Evolutionary conservation across 1,140 invertebrate genomes (phyloP).

Genomic region (Protaetia brevitarsis): DNA sequence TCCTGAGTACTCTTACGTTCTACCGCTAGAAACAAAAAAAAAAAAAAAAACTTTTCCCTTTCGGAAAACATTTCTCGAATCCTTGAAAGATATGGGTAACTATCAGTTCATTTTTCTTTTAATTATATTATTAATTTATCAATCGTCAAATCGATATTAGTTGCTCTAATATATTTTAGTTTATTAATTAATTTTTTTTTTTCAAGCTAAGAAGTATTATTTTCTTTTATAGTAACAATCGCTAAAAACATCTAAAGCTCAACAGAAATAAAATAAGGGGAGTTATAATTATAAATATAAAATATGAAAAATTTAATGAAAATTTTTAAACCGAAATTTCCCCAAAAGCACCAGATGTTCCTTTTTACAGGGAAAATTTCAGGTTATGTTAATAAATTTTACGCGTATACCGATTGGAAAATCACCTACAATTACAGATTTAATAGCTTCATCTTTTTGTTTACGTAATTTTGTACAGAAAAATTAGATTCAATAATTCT

Average conservation of each 20-base stretch:
- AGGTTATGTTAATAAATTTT: background rate
- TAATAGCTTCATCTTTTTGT: too few relatives aligned
- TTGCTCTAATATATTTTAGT: too few relatives aligned
- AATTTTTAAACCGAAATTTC: background rate
- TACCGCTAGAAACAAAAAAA: background rate
- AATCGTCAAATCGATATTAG: too few relatives aligned
- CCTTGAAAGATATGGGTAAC: slow-evolving; percentile 3
- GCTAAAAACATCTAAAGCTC: slow-evolving; percentile 8
- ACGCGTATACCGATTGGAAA: background rate
- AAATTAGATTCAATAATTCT: too few relatives aligned
- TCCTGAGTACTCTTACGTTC: background rate
- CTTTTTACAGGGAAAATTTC: slow-evolving; percentile 5
- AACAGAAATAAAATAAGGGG: slow-evolving; percentile 13
- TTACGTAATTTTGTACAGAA: too few relatives aligned
- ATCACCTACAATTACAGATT: too few relatives aligned
- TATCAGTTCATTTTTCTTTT: background rate
- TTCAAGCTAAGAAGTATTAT: too few relatives aligned
- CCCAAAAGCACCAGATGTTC: background rate
- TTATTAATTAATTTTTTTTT: too few relatives aligned
- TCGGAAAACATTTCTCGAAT: background rate
- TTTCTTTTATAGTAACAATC: too few relatives aligned
- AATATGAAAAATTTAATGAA: background rate
- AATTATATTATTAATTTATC: background rate
- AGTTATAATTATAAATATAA: background rate
- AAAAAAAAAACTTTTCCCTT: background rate